phyloP scores from a whole-genome alignment of 1,140 invertebrate genomes.

The Forficula auricularia region DNA sequence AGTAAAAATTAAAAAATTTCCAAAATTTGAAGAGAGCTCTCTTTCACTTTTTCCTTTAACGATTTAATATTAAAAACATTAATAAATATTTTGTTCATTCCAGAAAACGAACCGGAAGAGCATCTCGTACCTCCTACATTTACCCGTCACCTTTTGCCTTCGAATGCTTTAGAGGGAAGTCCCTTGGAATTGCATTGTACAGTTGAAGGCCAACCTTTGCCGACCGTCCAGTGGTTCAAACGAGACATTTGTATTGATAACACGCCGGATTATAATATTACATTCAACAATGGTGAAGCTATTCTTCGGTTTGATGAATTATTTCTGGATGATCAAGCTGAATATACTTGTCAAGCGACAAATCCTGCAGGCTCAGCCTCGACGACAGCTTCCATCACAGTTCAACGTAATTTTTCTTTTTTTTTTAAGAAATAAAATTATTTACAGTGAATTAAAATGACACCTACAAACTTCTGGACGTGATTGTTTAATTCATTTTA shows the following conservation, averaged over 20 bases:
- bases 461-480: no score
- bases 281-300: slow-evolving; percentile 45
- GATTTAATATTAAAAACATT: no score
- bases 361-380: slow-evolving; percentile 47
- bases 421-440: no score
- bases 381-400: slow-evolving; percentile 31
- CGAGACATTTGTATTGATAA: slow-evolving; percentile 53
- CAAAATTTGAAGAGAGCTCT: no score
- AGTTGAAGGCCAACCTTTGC: slow-evolving; percentile 54
- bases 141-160: slow-evolving; percentile 39
- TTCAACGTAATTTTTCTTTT: slow-evolving; percentile 29
- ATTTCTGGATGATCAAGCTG: slow-evolving; percentile 36
- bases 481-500: no score
- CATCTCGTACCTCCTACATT: slow-evolving; percentile 46
- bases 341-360: slow-evolving; percentile 47
- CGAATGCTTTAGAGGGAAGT: slow-evolving; percentile 42
- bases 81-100: no score
- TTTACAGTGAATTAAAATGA: no score
- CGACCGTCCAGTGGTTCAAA: slow-evolving; percentile 64
- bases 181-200: slow-evolving; percentile 49
- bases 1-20: no score
- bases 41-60: no score
- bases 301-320: slow-evolving; percentile 41
- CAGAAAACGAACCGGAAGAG: slow-evolving; percentile 44
- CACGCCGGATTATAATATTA: slow-evolving; percentile 47